Conservation (phyloP, 2,797 vertebrate species). For the Sebastes miniatus region DNA sequence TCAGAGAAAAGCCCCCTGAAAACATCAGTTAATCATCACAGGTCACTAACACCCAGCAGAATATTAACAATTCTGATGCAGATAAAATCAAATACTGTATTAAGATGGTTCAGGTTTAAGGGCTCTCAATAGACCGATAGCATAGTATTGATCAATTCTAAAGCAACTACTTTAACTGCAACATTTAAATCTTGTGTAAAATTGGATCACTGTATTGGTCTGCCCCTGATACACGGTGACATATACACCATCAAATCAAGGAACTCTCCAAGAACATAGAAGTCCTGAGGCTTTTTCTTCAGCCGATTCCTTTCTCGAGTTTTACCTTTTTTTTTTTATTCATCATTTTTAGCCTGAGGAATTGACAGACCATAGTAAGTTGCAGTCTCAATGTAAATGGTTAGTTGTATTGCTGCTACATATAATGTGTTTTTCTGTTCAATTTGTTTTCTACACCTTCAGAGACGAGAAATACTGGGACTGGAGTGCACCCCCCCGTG, state of each 20-base stretch:
- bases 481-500: background rate
- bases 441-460: background rate
- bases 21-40: background rate
- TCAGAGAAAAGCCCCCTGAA: background rate
- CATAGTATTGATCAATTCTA: background rate
- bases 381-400: slow-evolving; percentile 28
- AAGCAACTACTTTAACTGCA: background rate
- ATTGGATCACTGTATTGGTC: background rate
- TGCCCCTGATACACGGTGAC: background rate
- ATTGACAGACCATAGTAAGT: background rate
- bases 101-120: background rate
- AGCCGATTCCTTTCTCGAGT: background rate
- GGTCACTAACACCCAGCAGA: background rate
- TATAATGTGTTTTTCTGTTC: background rate
- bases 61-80: background rate
- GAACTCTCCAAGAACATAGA: background rate
- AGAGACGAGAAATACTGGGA: background rate
- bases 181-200: background rate
- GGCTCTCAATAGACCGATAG: background rate
- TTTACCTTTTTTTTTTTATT: background rate
- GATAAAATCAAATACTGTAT: background rate
- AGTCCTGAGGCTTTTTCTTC: background rate
- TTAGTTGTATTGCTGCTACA: slow-evolving; percentile 46
- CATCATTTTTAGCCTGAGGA: background rate
- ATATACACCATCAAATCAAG: background rate